Percentiles rank a stretch among this genome's conserved stretches.
phyloP scores from a whole-genome alignment of 2,797 vertebrate species.

The Hephaestus fuliginosus region DNA sequence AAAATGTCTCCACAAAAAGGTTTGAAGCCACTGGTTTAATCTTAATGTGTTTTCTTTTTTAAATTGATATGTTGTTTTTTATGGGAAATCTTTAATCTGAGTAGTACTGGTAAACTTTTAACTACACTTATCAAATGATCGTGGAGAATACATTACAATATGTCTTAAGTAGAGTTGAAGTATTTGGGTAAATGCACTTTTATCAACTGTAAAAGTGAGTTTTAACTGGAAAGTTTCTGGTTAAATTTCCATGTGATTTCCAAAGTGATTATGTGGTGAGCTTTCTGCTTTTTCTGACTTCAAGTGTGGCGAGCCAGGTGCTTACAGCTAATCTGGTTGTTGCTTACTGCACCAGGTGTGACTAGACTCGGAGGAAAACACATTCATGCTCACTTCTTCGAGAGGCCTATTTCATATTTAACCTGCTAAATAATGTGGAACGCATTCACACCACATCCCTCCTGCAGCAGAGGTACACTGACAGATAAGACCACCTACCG shows the following conservation, averaged over 20 bases:
- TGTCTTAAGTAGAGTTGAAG: neutral
- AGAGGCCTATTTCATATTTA: neutral
- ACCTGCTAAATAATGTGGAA: neutral
- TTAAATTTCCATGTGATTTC: neutral
- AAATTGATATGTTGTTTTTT: neutral
- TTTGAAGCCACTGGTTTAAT: neutral
- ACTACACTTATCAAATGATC: neutral
- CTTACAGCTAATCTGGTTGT: conserved; percentile 46
- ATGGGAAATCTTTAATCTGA: neutral
- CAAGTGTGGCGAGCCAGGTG: neutral
- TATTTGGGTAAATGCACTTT: neutral
- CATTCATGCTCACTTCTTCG: neutral
- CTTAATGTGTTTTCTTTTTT: neutral
- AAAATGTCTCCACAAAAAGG: too few relatives aligned
- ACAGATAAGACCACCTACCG: neutral
- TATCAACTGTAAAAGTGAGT: neutral
- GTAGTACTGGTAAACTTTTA: neutral
- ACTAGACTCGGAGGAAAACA: neutral
- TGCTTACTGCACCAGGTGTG: neutral
- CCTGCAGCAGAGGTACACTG: neutral
- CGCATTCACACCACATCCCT: neutral
- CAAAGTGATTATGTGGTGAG: conserved; percentile 15
- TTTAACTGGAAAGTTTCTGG: neutral
- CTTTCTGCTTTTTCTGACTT: conserved; percentile 19
- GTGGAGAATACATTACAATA: neutral